phyloP scores from a whole-genome alignment of 2,113 vertebrate genomes.

The Phrynocephalus versicolor region DNA sequence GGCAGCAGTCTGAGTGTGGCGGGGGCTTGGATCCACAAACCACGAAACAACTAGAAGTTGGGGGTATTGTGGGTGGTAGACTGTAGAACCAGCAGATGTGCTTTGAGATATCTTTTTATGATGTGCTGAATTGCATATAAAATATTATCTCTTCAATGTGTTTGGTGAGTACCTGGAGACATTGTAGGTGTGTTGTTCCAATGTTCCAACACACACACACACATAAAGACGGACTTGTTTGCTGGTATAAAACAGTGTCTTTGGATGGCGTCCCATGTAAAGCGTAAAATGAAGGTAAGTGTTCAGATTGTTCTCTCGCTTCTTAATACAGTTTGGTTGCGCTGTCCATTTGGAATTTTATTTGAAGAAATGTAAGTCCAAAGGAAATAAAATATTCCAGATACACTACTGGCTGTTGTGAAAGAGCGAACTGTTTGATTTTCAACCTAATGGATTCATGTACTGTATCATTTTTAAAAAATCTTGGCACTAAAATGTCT shows the following conservation, averaged over 20 bases:
- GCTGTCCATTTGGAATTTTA: slow-evolving; percentile 20
- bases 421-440: slow-evolving; percentile 6
- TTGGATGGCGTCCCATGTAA: background rate
- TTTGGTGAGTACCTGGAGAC: background rate
- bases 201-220: too few species aligned
- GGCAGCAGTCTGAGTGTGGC: too few species aligned
- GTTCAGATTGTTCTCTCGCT: background rate
- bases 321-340: background rate
- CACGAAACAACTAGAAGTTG: too few species aligned
- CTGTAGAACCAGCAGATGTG: background rate
- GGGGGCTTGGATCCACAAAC: too few species aligned
- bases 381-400: slow-evolving; percentile 1
- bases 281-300: background rate
- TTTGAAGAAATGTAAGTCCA: background rate
- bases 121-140: too few species aligned
- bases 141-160: background rate
- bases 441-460: slow-evolving; percentile 67
- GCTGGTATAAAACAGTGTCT: background rate
- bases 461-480: slow-evolving; percentile 34
- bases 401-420: background rate
- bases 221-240: background rate
- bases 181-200: background rate
- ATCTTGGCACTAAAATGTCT: slow-evolving; percentile 60
- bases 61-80: background rate
- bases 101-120: background rate